A percentile compares a stretch with the other conserved stretches of the same genome.
phyloP scores from a whole-genome alignment of 2,888 invertebrate genomes.

The Cheilosia soror region DNA sequence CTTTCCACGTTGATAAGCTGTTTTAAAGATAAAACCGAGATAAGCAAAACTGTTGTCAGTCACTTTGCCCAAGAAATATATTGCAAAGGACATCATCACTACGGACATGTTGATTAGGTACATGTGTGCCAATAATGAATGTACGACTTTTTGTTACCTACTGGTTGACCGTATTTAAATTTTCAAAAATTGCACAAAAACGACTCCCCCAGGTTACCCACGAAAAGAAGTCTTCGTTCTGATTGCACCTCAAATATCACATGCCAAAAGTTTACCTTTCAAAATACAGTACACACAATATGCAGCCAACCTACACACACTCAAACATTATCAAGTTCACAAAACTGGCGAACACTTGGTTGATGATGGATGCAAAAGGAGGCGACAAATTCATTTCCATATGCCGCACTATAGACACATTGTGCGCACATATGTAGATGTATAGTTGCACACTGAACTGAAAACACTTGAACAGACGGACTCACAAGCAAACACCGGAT shows the following conservation, averaged over 20 bases:
- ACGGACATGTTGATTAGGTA: too few species aligned
- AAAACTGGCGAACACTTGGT: slow-evolving; percentile 40
- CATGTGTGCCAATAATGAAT: too few species aligned
- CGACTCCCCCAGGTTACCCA: too few species aligned
- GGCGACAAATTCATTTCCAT: slow-evolving; percentile 68
- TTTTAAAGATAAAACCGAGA: too few species aligned
- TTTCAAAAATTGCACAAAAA: too few species aligned
- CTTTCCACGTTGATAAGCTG: too few species aligned
- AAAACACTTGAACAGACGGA: slow-evolving; percentile 51
- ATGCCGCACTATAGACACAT: slow-evolving; percentile 16
- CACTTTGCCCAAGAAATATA: too few species aligned
- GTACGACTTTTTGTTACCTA: too few species aligned
- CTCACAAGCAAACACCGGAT: slow-evolving; percentile 67
- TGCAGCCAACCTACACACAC: background rate
- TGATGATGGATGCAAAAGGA: slow-evolving; percentile 61
- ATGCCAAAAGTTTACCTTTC: background rate
- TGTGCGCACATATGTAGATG: background rate
- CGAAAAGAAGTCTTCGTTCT: too few species aligned
- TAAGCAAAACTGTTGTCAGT: too few species aligned
- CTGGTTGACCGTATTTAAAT: too few species aligned
- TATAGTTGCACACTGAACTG: slow-evolving; percentile 14
- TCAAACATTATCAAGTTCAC: slow-evolving; percentile 38
- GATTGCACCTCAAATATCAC: slow-evolving; percentile 2
- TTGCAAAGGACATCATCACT: too few species aligned
- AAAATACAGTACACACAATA: background rate